Base-by-base conservation (phyloP, 2,888 invertebrate species). In the Tachina lurida region DNA sequence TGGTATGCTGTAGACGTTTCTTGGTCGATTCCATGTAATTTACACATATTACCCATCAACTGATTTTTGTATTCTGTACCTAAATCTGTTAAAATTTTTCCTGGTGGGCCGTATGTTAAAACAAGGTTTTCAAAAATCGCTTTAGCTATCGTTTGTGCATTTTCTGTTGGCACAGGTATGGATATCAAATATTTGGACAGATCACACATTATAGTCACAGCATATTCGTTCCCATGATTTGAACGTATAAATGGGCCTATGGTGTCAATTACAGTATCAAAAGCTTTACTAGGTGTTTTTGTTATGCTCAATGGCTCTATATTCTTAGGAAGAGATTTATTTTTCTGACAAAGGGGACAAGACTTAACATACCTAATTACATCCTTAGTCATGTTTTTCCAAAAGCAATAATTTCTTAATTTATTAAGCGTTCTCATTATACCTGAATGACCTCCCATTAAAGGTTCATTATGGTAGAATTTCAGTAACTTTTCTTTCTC, bases 181-280 rank as follows among this genome's bases (percentile, higher is more conserved):
- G 22, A 22, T n/a, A 12, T 56, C 12, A 54, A 10, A 19, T 71
- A 71, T 45, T 71, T 71, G 43, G 73, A 88, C 62, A 87, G 87
- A 84, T 82, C 88, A 74, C 79, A 89, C 9, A 83, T 84, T 1
- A 81, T 41, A 15, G 87, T 87, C 2, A 87, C 71, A 12, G 84
- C 84, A 71, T 87, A 87, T 43, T 83, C 68, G 43, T 84, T 86
- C 19, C 86, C 87, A 31, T 77, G 13, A 10, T 88, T 76, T 3
- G 84, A 84, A 54, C 45, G 80, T 39, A 79, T 70, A 31, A 88
- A 62, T 49, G 87, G 84, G 17, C 88, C 87, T 56, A 87, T 85
- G 17, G 87, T 87, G 54, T 88, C 87, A 22, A 87, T 70, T 41
- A 87, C 17, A 8, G 63, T 87, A 39, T 88, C 84, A 54, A 88